phyloP scores from a whole-genome alignment of 2,888 invertebrate genomes.

The Tenthredo distinguenda region DNA sequence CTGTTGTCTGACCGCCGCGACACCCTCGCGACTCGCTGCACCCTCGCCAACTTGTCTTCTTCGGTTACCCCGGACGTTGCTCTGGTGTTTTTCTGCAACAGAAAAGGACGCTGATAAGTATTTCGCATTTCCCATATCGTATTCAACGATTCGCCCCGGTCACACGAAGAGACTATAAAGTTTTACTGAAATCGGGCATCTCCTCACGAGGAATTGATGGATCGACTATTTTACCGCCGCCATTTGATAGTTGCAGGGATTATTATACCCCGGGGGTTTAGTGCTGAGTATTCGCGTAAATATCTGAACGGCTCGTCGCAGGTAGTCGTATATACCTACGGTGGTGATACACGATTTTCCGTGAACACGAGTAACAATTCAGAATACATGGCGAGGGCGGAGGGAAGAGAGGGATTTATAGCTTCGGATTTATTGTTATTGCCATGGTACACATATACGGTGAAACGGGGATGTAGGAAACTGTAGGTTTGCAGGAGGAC shows the following conservation, averaged over 20 bases:
- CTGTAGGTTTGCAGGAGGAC: not conserved
- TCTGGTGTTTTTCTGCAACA: constrained; percentile 70
- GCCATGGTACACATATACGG: constrained; percentile 58
- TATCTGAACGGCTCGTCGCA: not conserved
- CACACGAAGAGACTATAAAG: not conserved
- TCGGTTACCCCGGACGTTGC: constrained; percentile 68
- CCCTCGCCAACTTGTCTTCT: constrained; percentile 72
- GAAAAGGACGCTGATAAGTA: not conserved
- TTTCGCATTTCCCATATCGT: not conserved
- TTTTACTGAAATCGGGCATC: not conserved
- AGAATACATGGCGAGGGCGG: constrained; percentile 59
- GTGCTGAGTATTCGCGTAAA: constrained; percentile 5
- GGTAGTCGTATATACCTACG: not conserved
- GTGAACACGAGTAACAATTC: constrained; percentile 67
- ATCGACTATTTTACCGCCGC: not conserved
- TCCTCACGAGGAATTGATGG: constrained; percentile 8
- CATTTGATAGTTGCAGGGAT: not conserved
- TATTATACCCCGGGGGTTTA: not conserved
- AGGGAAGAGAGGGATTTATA: constrained; percentile 72
- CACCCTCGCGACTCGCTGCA: constrained; percentile 54
- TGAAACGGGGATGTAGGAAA: not conserved
- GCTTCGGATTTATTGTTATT: constrained; percentile 77
- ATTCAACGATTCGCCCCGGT: not conserved
- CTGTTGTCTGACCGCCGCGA: constrained; percentile 59
- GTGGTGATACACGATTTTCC: constrained; percentile 47